phyloP scores from a whole-genome alignment of 2,797 vertebrate genomes.

The Pelodytes ibericus region DNA sequence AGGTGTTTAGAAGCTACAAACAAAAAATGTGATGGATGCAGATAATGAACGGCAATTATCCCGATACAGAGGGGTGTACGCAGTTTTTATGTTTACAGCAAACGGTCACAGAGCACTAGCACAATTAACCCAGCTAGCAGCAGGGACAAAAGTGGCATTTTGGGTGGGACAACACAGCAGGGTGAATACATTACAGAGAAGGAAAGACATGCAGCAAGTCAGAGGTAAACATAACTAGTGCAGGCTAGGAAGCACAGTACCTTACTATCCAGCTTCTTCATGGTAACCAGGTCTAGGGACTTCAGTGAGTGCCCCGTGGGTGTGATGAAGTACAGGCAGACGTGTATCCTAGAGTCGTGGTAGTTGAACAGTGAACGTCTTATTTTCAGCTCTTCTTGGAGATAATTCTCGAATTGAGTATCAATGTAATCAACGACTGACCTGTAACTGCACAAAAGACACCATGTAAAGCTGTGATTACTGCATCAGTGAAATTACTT shows the following conservation, averaged over 20 bases:
- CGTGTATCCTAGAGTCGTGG: conserved; percentile 95
- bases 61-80: too few relatives aligned
- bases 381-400: conserved; percentile 98
- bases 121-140: too few relatives aligned
- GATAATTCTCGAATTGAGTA: conserved; percentile 96
- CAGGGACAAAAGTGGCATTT: too few relatives aligned
- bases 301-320: conserved; percentile 97
- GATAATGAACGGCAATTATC: too few relatives aligned
- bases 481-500: background rate
- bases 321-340: conserved; percentile 97
- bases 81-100: too few relatives aligned
- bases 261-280: conserved; percentile 99
- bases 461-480: conserved; percentile 38
- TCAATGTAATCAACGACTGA: conserved; percentile 99
- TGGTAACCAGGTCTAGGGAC: conserved; percentile 94
- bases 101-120: too few relatives aligned
- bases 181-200: too few relatives aligned
- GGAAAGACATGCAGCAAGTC: too few relatives aligned
- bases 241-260: conserved; percentile 63
- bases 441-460: conserved; percentile 88
- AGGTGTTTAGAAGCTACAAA: too few relatives aligned
- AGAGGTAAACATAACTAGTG: too few relatives aligned
- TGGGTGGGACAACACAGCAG: too few relatives aligned
- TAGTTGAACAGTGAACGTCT: conserved; percentile 95
- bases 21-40: too few relatives aligned